Base-by-base conservation (phyloP, 2,797 vertebrate genomes). In the Notamacropus eugenii region DNA sequence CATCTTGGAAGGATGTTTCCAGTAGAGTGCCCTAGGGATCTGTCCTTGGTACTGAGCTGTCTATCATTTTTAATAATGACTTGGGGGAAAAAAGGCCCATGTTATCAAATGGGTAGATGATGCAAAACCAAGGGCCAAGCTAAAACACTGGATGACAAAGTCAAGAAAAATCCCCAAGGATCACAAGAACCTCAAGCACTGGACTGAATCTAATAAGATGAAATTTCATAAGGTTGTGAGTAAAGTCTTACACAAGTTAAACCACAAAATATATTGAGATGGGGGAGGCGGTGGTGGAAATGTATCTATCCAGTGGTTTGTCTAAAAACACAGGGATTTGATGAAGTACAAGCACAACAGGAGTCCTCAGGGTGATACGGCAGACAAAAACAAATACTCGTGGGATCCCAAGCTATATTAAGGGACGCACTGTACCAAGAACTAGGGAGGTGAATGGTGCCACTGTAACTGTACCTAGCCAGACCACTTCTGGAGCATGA, bases 11-110 rank as follows among this genome's bases (percentile, higher is more conserved):
- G 40, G 74, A 82, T 82, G 74, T 46, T 82, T 82, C 40, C 40
- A 82, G 22, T 82, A 82, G 40, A 46, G 22, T 11, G 40, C 40
- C 40, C 74, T 82, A 46, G 74, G 40, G 74, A 82, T 82, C 40
- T 46, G 40, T 82, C 74, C 74, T 82, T 82, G 74, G 40, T 82
- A 40, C 74, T 82, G 74, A 82, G 22, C 74, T 82, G 74, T 82
- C 74, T 46, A 82, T 82, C 74, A 82, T 82, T 82, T 82, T 82
- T 82, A 46, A 82, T 82, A 82, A 82, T 82, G 74, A 82, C 74
- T 82, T 40, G 67, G n/a, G 74, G 74, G 2, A 1, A 82, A 82
- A 82, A 46, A 82, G 40, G 40, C n/a, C 40, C 40, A 24, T 82
- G 74, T 46, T 82, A 82, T 82, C 74, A 46, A 82, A 82, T 82